phyloP scores from a whole-genome alignment of 1,140 invertebrate species.

The Steinernema feltiae region DNA sequence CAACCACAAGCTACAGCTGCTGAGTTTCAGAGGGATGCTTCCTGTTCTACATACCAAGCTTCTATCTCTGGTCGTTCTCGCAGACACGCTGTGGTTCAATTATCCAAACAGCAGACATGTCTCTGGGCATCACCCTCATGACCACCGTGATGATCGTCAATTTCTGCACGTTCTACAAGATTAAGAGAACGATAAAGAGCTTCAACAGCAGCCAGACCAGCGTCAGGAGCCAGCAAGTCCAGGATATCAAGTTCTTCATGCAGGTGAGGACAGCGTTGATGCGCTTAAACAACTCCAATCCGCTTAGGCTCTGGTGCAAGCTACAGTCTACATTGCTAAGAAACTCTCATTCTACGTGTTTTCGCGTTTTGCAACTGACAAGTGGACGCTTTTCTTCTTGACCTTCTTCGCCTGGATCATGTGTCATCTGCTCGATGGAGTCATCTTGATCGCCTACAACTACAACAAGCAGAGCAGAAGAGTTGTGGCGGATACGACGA shows the following conservation, averaged over 20 bases:
- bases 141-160: neutral
- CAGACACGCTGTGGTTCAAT: neutral
- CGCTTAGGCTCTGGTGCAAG: neutral
- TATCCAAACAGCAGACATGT: neutral
- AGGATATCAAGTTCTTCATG: neutral
- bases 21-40: neutral
- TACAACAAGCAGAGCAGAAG: too few relatives aligned
- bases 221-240: neutral
- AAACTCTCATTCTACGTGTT: slow-evolving; percentile 4
- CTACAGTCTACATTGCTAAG: slow-evolving; percentile 3
- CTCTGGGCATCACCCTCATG: neutral
- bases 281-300: neutral
- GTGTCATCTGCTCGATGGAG: neutral
- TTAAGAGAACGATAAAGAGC: neutral
- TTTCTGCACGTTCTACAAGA: neutral
- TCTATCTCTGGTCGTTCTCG: neutral
- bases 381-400: neutral
- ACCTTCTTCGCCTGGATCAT: neutral
- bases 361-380: neutral
- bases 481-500: too few relatives aligned
- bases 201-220: neutral
- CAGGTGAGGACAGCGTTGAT: neutral
- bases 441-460: neutral
- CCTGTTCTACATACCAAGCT: neutral
- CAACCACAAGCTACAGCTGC: too few relatives aligned